Conservation (phyloP, 2,113 vertebrate genomes). For the Psilopsiagon aymara region DNA sequence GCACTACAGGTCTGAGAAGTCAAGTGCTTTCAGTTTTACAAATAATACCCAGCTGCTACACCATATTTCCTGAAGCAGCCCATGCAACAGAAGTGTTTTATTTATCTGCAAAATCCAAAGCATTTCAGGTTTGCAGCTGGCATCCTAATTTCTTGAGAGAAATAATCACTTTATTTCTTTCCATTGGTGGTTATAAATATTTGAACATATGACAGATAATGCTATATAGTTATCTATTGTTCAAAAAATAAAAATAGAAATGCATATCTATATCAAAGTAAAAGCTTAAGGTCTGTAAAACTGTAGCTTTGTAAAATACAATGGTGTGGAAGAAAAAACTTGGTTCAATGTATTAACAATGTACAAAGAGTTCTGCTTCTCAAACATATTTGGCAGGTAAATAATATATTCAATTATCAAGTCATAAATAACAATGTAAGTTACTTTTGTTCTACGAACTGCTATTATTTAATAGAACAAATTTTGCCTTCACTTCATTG, state of each 20-base stretch:
- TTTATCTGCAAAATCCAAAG: neutral
- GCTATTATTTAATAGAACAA: neutral
- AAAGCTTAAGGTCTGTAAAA: neutral
- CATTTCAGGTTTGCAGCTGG: neutral
- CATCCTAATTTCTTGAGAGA: neutral
- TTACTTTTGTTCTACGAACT: neutral
- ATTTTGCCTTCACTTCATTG: conserved; percentile 48
- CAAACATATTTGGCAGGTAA: neutral
- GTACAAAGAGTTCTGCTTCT: neutral
- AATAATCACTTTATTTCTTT: neutral
- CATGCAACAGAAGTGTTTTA: accelerated
- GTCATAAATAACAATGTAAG: neutral
- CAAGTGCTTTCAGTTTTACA: neutral
- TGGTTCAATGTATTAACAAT: neutral
- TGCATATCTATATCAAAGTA: neutral
- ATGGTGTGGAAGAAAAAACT: neutral
- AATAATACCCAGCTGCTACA: neutral
- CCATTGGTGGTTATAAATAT: neutral
- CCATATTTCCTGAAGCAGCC: neutral
- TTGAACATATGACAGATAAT: neutral
- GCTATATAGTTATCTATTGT: neutral
- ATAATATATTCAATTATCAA: neutral
- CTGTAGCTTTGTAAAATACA: neutral
- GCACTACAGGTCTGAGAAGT: neutral
- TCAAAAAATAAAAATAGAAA: neutral